These are phyloP conservation scores for Drosophila pruinosa DNA, from an alignment of 1,140 invertebrate species.

Conservation along the genomic window DNA sequence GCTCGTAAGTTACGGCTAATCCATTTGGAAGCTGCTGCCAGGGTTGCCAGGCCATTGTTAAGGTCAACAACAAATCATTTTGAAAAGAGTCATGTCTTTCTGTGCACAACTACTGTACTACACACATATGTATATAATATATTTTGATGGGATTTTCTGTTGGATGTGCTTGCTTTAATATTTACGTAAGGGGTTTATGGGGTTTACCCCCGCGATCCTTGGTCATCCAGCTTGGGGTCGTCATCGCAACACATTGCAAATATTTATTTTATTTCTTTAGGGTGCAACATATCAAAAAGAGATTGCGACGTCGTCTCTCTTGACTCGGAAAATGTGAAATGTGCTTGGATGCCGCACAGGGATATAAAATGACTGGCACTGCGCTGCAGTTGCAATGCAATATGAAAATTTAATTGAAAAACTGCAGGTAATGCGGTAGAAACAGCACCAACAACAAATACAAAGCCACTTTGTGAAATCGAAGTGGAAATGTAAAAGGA, in stretches of 20 bases:
- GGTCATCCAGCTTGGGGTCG: constrained; percentile 12
- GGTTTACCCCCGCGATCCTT: background rate
- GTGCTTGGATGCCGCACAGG: background rate
- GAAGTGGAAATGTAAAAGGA: background rate
- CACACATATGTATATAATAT: no score
- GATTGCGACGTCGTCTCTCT: constrained; percentile 17
- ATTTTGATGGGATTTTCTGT: constrained; percentile 52
- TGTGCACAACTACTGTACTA: background rate
- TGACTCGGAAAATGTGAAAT: constrained; percentile 12
- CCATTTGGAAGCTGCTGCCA: constrained; percentile 21
- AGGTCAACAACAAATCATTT: constrained; percentile 42
- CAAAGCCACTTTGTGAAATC: background rate
- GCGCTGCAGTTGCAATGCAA: constrained; percentile 12
- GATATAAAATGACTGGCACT: background rate
- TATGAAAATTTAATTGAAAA: constrained; percentile 34
- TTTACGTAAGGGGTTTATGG: constrained; percentile 49
- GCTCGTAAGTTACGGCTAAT: constrained; percentile 48
- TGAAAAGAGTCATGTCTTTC: constrained; percentile 30
- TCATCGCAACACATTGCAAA: constrained; percentile 35
- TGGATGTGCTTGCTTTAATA: constrained; percentile 39
- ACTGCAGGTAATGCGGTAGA: background rate
- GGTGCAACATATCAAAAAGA: constrained; percentile 31
- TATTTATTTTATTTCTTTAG: constrained; percentile 51
- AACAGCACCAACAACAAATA: background rate
- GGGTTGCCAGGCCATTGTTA: constrained; percentile 46